These are phyloP conservation scores for Meteorus colon DNA, from an alignment of 2,888 invertebrate genomes.

Conservation along the genomic window DNA sequence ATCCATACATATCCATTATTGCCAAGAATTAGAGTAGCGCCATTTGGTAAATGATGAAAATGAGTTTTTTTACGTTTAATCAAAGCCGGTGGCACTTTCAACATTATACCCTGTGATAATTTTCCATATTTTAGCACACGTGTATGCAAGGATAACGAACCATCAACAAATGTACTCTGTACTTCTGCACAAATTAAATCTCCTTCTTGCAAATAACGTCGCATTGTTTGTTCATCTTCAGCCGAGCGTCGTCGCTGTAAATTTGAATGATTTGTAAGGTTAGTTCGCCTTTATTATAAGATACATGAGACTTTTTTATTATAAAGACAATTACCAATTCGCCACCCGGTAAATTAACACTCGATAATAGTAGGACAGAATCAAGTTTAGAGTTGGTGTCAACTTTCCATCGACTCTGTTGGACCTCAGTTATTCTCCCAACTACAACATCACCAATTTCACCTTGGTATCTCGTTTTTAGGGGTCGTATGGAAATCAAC, in stretches of 20 bases:
- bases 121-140: conserved; percentile 98
- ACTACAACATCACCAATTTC: conserved; percentile 98
- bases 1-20: conserved; percentile 99
- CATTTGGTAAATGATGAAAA: conserved; percentile 94
- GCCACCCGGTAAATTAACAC: conserved; percentile 97
- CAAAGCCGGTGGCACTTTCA: conserved; percentile 93
- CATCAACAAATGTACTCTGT: conserved; percentile 93
- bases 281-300: background rate
- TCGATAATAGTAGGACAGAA: conserved; percentile 89
- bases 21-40: conserved; percentile 93
- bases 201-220: conserved; percentile 93
- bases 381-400: conserved; percentile 94
- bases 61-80: conserved; percentile 96
- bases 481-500: conserved; percentile 90
- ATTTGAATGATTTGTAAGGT: conserved; percentile 10
- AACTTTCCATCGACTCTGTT: conserved; percentile 95
- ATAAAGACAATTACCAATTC: conserved; percentile 82
- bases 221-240: conserved; percentile 99
- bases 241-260: conserved; percentile 87
- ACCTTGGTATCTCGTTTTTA: conserved; percentile 92
- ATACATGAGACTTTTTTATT: background rate
- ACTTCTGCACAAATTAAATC: conserved; percentile 99
- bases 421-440: conserved; percentile 94
- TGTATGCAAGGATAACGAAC: conserved; percentile 93
- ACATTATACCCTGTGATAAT: conserved; percentile 89